Evolutionary conservation across 2,888 invertebrate genomes (phyloP).

Genomic region (Linyphia triangularis): DNA sequence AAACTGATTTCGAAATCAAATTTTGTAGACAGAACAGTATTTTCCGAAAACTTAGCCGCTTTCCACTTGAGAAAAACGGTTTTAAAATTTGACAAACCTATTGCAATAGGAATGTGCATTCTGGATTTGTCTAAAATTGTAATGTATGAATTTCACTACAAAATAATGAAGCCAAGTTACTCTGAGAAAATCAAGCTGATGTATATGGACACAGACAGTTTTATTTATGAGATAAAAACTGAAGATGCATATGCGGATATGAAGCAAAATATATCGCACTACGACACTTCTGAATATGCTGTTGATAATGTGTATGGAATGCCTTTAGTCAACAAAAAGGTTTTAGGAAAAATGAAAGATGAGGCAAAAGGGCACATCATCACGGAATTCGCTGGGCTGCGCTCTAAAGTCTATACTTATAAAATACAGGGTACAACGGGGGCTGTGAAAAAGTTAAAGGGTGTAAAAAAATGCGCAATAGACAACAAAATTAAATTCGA

Average conservation of each 20-base stretch:
- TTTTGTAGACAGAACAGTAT: slow-evolving; percentile 52
- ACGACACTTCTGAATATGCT: slow-evolving; percentile 27
- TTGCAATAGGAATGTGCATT: slow-evolving; percentile 75
- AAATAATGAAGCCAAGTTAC: slow-evolving; percentile 76
- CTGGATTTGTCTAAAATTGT: slow-evolving; percentile 75
- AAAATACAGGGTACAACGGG: background rate
- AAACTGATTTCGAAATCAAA: slow-evolving; percentile 57
- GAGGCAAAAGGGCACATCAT: slow-evolving; percentile 6
- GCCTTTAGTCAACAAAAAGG: slow-evolving; percentile 20
- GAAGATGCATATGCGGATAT: slow-evolving; percentile 33
- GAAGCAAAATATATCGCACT: slow-evolving; percentile 9
- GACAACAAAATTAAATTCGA: slow-evolving; percentile 3
- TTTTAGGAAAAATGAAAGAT: slow-evolving; percentile 31
- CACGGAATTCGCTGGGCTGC: slow-evolving; percentile 17
- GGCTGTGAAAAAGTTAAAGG: background rate
- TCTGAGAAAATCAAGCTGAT: slow-evolving; percentile 75
- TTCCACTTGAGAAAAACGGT: slow-evolving; percentile 52
- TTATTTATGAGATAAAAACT: slow-evolving; percentile 77
- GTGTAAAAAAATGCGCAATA: slow-evolving; percentile 11
- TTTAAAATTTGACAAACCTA: slow-evolving; percentile 77
- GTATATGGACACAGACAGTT: slow-evolving; percentile 78
- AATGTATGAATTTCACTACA: slow-evolving; percentile 77
- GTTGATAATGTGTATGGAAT: background rate
- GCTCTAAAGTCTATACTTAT: slow-evolving; percentile 34
- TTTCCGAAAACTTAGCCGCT: slow-evolving; percentile 26